Conservation (phyloP, 2,113 vertebrate genomes). For the Tachuris rubrigastra region DNA sequence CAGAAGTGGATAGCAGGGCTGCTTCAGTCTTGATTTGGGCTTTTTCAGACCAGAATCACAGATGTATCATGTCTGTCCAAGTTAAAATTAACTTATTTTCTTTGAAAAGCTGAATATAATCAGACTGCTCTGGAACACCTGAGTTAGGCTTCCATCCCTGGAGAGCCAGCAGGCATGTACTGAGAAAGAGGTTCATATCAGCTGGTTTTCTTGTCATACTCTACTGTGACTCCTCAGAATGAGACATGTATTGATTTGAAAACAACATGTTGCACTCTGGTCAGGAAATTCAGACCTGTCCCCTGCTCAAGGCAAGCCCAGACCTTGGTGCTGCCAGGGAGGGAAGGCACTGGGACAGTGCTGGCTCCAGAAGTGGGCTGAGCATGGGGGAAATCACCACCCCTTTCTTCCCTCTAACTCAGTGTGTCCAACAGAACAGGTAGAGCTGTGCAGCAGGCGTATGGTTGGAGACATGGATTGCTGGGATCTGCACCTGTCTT, state of each 20-base stretch:
- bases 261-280: rapidly evolving
- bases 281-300: neutral
- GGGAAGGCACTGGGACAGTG: neutral
- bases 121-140: neutral
- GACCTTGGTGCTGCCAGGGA: neutral
- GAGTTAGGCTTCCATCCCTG: neutral
- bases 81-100: neutral
- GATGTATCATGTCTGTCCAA: neutral
- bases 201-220: neutral
- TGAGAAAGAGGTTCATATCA: neutral
- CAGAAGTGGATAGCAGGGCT: neutral
- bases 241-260: neutral
- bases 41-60: neutral
- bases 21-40: neutral
- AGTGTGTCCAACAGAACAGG: neutral
- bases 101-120: neutral
- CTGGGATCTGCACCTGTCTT: neutral
- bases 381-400: rapidly evolving
- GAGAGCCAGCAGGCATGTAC: neutral
- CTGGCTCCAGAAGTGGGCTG: neutral
- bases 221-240: neutral
- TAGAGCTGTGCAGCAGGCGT: neutral
- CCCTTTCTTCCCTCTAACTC: neutral
- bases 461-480: neutral
- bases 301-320: neutral